Conservation (phyloP, 2,888 invertebrate species). For the Drosophila birchii region DNA sequence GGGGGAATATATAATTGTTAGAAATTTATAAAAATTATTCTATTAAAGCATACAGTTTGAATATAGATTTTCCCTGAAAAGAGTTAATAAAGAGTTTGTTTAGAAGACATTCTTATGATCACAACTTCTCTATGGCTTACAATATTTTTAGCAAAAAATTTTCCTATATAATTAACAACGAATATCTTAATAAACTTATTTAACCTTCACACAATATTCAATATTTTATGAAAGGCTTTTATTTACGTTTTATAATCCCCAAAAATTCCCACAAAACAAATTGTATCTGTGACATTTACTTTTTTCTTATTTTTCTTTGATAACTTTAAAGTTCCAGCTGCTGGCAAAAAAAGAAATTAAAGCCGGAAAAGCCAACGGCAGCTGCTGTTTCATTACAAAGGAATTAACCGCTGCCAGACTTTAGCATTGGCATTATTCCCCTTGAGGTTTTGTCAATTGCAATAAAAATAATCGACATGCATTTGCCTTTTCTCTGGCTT, state of each 20-base stretch:
- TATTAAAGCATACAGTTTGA: not conserved
- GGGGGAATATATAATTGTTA: not conserved
- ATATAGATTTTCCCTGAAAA: too few species aligned
- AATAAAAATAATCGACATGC: slow-evolving; percentile 81
- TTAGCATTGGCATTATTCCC: slow-evolving; percentile 42
- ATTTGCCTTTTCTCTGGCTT: slow-evolving; percentile 36
- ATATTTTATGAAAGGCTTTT: not conserved
- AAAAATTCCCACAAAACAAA: slow-evolving; percentile 10
- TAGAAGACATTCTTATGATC: too few species aligned
- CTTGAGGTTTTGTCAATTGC: slow-evolving; percentile 73
- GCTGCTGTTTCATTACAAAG: slow-evolving; percentile 76
- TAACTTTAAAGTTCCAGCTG: slow-evolving; percentile 6
- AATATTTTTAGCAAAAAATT: too few species aligned
- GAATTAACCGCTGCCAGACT: slow-evolving; percentile 34
- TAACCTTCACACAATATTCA: not conserved
- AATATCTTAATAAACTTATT: too few species aligned
- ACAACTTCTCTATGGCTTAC: too few species aligned
- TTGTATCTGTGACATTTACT: not conserved
- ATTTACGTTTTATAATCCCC: not conserved
- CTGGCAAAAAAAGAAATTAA: slow-evolving; percentile 27
- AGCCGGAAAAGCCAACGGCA: slow-evolving; percentile 58
- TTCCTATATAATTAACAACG: too few species aligned
- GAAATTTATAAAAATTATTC: not conserved
- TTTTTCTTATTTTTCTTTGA: not conserved
- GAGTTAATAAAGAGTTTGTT: too few species aligned